A percentile compares a stretch with the other conserved stretches of the same genome.
Evolutionary conservation across 1,140 invertebrate genomes (phyloP).

Genomic region (honey bee (Apis mellifera)): Amel_HAv3.1 CM009935.2:11942501-11943000

Average conservation of each 20-base stretch:
- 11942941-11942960: conserved; percentile 3
- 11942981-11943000: neutral
- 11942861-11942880: too few species aligned
- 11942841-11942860: too few species aligned
- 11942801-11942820: too few species aligned
- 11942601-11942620: neutral
- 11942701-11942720: neutral
- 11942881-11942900: too few species aligned
- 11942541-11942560: too few species aligned
- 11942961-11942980: neutral
- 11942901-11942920: neutral
- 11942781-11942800: too few species aligned
- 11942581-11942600: too few species aligned
- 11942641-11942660: neutral
- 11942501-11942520: too few species aligned
- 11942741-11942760: neutral
- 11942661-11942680: neutral
- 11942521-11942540: too few species aligned
- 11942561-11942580: too few species aligned
- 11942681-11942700: neutral
- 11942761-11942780: neutral
- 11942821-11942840: too few species aligned
- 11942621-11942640: neutral
- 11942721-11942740: neutral
- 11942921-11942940: neutral